phyloP scores from a whole-genome alignment of 2,113 vertebrate species.

The Oceanites oceanicus region DNA sequence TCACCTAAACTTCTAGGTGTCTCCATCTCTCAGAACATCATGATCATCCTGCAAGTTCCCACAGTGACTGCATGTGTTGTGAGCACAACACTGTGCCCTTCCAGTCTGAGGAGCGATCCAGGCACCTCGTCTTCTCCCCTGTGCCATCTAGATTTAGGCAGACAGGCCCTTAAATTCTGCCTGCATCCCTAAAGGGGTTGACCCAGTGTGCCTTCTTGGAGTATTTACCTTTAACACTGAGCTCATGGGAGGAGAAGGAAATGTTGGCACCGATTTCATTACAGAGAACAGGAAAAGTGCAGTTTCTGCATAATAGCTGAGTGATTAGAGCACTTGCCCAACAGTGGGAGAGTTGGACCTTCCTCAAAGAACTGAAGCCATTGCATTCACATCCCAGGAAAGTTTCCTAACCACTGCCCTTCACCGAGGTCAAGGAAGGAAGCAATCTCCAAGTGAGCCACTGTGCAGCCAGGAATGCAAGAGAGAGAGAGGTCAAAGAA shows the following conservation, averaged over 20 bases:
- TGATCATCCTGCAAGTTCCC: not conserved
- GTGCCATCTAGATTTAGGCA: not conserved
- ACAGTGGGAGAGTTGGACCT: not conserved
- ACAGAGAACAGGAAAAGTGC: not conserved
- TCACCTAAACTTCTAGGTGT: not conserved
- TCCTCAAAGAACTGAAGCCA: not conserved
- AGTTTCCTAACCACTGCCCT: not conserved
- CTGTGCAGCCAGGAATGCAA: not conserved
- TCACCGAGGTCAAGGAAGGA: not conserved
- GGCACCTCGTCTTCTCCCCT: not conserved
- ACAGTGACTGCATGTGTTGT: too few relatives aligned
- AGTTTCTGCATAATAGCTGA: not conserved
- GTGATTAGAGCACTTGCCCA: not conserved
- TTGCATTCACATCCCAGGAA: not conserved
- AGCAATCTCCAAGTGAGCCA: not conserved
- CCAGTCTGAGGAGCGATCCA: rapidly evolving
- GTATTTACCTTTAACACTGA: not conserved
- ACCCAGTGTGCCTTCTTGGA: rapidly evolving
- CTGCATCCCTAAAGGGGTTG: not conserved
- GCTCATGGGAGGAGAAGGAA: not conserved
- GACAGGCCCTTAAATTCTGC: not conserved
- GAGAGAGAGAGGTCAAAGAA: not conserved
- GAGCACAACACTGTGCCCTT: not conserved
- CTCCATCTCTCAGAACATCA: not conserved
- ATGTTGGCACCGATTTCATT: not conserved